A percentile compares a stretch with the other conserved stretches of the same genome.
Evolutionary conservation across 37 sponge, comb jelly and placozoan species (phyloP).

Genomic region (Hormiphora californensis): DNA sequence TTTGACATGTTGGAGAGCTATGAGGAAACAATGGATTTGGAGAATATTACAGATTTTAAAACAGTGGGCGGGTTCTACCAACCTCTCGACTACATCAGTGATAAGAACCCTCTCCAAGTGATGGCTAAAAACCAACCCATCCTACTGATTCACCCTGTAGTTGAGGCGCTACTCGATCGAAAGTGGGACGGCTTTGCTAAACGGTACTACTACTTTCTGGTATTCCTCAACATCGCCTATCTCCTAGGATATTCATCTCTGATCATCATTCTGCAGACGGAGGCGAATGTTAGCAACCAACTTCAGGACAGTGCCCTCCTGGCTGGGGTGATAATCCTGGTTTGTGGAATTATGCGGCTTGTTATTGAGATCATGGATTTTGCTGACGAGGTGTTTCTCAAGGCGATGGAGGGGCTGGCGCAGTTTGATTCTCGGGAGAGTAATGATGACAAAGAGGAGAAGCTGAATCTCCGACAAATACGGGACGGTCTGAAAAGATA

Average conservation of each 20-base stretch:
- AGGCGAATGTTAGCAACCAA: background rate
- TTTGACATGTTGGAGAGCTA: background rate
- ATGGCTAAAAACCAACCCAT: background rate
- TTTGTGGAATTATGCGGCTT: background rate
- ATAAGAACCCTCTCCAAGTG: background rate
- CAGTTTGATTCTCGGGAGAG: background rate
- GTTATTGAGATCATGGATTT: background rate
- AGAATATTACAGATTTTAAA: background rate
- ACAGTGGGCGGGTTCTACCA: background rate
- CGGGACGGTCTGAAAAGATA: background rate
- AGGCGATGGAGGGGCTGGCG: background rate
- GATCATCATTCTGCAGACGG: background rate
- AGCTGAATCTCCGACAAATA: too few species aligned
- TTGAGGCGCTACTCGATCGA: background rate
- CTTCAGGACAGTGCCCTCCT: background rate
- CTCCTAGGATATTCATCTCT: background rate
- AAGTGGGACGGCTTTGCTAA: slow-evolving; percentile 4
- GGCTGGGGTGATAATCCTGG: background rate
- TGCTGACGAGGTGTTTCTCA: too few species aligned
- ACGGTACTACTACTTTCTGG: background rate
- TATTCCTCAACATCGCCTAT: background rate
- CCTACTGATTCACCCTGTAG: background rate
- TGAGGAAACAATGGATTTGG: background rate
- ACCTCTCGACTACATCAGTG: background rate
- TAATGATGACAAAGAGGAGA: background rate